Base-by-base conservation (phyloP, 2,888 invertebrate species). In the Leptopilina myrica region DNA sequence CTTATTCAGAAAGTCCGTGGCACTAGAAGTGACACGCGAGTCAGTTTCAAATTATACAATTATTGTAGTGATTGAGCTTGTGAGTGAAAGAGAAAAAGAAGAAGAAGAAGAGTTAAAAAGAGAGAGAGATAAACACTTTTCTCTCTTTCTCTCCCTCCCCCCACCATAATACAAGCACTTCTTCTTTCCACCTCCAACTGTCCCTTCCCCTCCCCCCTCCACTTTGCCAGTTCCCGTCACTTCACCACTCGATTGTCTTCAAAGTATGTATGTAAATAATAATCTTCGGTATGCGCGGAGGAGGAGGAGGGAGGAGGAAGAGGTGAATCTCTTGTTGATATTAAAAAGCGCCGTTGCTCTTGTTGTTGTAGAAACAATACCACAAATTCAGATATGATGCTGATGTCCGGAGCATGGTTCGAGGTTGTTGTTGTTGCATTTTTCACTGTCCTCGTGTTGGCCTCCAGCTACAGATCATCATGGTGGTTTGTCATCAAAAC, bases 391-490 rank as follows among this genome's bases (percentile, higher is more conserved):
- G 65, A 76, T 43, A 90, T 90, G 90, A 67, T 89, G 76, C 83
- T 89, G 65, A 69, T 81, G 69, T 87, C 85, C 81, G 89, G 85
- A 80, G 88, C 84, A 33, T 91, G 90, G 90, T 88, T 90, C 85
- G 91, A 90, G 84, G 84, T 86, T 11, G 85, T 91, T 76, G 88
- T 87, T 46, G 87, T 87, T 26, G 84, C 88, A 76, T 84, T 90
- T 40, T 84, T 90, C 81, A 84, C 89, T 40, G 80, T 90, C 79
- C 78, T 91, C 75, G 83, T 90, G 46, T 82, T 90, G 76, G 90
- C 88, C 26, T 89, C 89, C 20, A 88, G 89, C 64, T 89, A 87
- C 78, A 87, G 90, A 69, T 89, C 91, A 8, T 87, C 89, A 43
- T 90, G 90, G 90, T 88, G 89, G 87, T 89, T 90, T 81, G 43